Evolutionary conservation across 2,888 invertebrate genomes (phyloP), one percentile per base, ranked within the genome.

Genomic region (Vesta saturnalis): DNA sequence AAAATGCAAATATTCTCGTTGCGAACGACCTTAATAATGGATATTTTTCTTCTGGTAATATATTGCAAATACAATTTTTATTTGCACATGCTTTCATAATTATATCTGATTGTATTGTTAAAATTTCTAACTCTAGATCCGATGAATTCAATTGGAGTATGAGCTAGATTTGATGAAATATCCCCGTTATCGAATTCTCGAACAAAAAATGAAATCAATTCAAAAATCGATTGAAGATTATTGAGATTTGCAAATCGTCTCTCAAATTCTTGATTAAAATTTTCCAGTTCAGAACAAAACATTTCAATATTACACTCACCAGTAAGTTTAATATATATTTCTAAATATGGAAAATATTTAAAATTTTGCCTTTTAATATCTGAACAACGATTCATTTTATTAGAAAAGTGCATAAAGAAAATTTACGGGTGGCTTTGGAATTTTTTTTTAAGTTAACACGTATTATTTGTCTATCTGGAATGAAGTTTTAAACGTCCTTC

Each of bases 31-130:
- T 60, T 61, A 69, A 69, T 67, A 67, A 67, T 67, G 49, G 54
- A 67, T 69, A 69, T 69, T 56, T 69, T 65, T 69, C 61, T 65
- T 66, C 59, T 69, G 63, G 64, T 67, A 67, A 67, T 63, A 67
- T 59, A 67, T 64, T 70, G 60, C 63, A 67, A 67, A 70, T 67
- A 67, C 67, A 47, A 62, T 63, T 70, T 70, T 67, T 63, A 67
- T 70, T 70, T 67, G 47, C 59, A 70, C 56, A 54, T 70, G 67
- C 52, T 69, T 69, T 69, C 61, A 65, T 49, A 65, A 65, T 69
- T 60, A 65, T 59, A 63, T 70, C 63, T 65, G 52, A 62, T 69
- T 61, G 65, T 69, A 65, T 56, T 65, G 47, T 65, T 69, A 65
- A 67, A 60, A 67, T 70, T 67, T 70, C 55, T 64, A 61, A 68